A percentile compares a stretch with the other conserved stretches of the same genome.
phyloP scores from a whole-genome alignment of 2,113 vertebrate species.

The Oreochromis tanganicae region DNA sequence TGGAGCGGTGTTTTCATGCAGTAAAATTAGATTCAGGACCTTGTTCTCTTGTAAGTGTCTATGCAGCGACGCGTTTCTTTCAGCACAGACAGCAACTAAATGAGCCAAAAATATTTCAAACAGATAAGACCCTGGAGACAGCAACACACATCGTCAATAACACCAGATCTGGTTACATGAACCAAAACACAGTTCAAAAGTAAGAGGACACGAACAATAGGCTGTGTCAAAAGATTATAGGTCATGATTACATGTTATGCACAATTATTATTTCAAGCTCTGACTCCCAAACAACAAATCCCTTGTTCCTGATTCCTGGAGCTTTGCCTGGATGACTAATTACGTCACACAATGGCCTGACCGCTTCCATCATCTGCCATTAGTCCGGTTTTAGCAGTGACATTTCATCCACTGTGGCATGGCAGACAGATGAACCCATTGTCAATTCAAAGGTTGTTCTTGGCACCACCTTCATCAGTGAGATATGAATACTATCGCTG shows the following conservation, averaged over 20 bases:
- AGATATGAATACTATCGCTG: not conserved
- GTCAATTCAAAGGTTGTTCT: not conserved
- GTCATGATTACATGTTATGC: not conserved
- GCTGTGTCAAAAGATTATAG: not conserved
- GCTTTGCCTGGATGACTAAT: not conserved
- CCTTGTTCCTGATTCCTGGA: slow-evolving; percentile 22
- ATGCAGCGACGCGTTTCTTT: not conserved
- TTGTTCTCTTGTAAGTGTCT: not conserved
- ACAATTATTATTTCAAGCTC: not conserved
- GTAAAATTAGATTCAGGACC: not conserved
- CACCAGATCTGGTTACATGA: not conserved
- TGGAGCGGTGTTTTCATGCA: not conserved
- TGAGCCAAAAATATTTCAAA: not conserved
- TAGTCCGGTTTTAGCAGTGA: not conserved
- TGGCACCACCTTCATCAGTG: not conserved
- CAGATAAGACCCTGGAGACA: not conserved
- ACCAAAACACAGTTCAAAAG: not conserved
- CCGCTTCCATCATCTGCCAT: slow-evolving; percentile 6
- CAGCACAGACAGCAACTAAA: not conserved
- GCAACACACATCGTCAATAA: not conserved
- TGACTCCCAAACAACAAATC: not conserved
- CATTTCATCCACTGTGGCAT: not conserved
- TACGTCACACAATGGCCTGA: slow-evolving; percentile 15
- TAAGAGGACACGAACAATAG: not conserved
- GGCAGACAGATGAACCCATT: not conserved